Percentiles rank a stretch among this genome's conserved stretches.
Conservation (phyloP, 2,113 vertebrate genomes). For the Stercorarius parasiticus region DNA sequence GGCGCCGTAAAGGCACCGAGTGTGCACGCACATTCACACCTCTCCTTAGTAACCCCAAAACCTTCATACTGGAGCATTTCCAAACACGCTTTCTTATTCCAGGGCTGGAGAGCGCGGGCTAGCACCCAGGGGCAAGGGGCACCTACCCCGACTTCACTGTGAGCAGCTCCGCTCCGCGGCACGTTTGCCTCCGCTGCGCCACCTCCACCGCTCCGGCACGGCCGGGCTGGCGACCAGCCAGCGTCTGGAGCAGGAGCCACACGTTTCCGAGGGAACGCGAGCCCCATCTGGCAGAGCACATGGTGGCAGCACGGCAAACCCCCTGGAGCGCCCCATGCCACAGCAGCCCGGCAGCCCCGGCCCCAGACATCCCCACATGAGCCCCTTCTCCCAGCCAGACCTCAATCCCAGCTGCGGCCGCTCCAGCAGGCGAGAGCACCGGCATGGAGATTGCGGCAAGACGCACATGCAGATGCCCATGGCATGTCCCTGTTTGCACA, state of each 20-base stretch:
- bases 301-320: not conserved
- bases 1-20: not conserved
- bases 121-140: not conserved
- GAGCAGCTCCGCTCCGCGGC: not conserved
- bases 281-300: slow-evolving; percentile 45
- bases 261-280: not conserved
- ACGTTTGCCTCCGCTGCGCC: fast-evolving
- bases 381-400: not conserved
- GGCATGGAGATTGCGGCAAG: fast-evolving
- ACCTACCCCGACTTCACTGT: not conserved
- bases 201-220: fast-evolving
- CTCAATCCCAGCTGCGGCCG: not conserved
- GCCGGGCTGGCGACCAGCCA: not conserved
- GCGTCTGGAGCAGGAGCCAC: not conserved
- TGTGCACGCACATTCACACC: fast-evolving
- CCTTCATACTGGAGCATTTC: not conserved
- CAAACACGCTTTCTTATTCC: not conserved
- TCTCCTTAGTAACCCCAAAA: not conserved
- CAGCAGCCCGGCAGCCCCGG: fast-evolving
- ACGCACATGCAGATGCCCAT: not conserved
- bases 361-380: not conserved
- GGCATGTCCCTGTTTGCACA: not conserved
- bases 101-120: not conserved
- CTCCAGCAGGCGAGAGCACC: not conserved
- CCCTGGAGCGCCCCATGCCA: not conserved